Percentiles rank a stretch among this genome's conserved stretches.
Evolutionary conservation across 2,113 vertebrate species (phyloP).

Genomic region (Corythoichthys intestinalis): DNA sequence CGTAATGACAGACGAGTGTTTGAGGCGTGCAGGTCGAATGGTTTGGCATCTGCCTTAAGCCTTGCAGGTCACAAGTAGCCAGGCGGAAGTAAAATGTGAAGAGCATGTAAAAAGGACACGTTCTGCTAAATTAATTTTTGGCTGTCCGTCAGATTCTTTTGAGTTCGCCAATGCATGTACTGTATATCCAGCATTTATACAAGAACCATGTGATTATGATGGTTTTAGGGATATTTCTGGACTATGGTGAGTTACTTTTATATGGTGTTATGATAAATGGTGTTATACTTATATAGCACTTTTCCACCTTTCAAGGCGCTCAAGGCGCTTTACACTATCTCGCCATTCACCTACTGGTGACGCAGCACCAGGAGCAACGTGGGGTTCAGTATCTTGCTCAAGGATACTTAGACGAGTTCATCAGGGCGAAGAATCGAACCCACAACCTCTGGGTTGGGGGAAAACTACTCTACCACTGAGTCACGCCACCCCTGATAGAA

Average conservation of each 20-base stretch:
- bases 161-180: background rate
- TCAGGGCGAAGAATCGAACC: too few relatives aligned
- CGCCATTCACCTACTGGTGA: too few relatives aligned
- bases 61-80: conserved; percentile 10
- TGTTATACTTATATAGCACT: too few relatives aligned
- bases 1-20: conserved; percentile 25
- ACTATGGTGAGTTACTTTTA: background rate
- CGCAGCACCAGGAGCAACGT: too few relatives aligned
- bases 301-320: too few relatives aligned
- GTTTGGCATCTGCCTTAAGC: conserved; percentile 17
- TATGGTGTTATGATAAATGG: too few relatives aligned
- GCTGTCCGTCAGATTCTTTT: conserved; percentile 13
- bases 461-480: too few relatives aligned
- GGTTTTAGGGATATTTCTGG: background rate
- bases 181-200: background rate
- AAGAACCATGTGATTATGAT: background rate
- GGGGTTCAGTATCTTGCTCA: too few relatives aligned
- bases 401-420: too few relatives aligned
- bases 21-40: conserved; percentile 13
- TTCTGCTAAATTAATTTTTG: background rate
- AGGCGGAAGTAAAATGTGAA: conserved; percentile 15
- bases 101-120: background rate
- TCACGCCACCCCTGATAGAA: too few relatives aligned
- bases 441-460: too few relatives aligned
- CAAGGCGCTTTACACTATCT: too few relatives aligned